Percentiles rank a stretch among this genome's conserved stretches.
phyloP scores from a whole-genome alignment of 2,888 invertebrate genomes.

The Tetragnatha montana region DNA sequence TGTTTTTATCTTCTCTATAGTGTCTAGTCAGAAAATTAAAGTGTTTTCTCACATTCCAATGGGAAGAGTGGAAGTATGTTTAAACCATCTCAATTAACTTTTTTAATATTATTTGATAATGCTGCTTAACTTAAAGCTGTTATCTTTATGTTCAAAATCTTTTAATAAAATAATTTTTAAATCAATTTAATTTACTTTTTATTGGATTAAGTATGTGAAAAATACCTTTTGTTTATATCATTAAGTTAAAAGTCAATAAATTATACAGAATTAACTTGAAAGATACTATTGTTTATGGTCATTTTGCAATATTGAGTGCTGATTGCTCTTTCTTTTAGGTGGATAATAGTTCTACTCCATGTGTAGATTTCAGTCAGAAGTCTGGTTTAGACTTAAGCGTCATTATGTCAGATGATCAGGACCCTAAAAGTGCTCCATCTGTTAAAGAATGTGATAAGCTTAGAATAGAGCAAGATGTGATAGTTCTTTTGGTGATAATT shows the following conservation, averaged over 20 bases:
- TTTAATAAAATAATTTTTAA: background rate
- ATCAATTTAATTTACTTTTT: background rate
- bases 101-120: background rate
- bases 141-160: background rate
- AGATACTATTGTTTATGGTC: too few relatives aligned
- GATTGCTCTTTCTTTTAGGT: constrained; percentile 73
- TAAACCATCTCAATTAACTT: background rate
- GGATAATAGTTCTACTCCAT: constrained; percentile 75
- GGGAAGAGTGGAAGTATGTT: constrained; percentile 74
- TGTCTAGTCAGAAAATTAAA: constrained; percentile 71
- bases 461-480: constrained; percentile 43
- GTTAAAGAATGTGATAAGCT: constrained; percentile 59
- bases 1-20: constrained; percentile 24
- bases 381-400: constrained; percentile 66
- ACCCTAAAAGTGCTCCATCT: constrained; percentile 23
- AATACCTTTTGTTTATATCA: background rate
- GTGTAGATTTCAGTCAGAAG: constrained; percentile 75
- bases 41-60: constrained; percentile 75
- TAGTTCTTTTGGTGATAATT: constrained; percentile 60
- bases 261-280: too few relatives aligned
- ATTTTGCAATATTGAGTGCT: too few relatives aligned
- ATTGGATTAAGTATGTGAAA: background rate
- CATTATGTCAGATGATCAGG: constrained; percentile 33
- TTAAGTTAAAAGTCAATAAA: background rate
- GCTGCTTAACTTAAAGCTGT: background rate